Evolutionary conservation across 2,797 vertebrate species (phyloP).

Genomic region (Gymnothorax javanicus): DNA sequence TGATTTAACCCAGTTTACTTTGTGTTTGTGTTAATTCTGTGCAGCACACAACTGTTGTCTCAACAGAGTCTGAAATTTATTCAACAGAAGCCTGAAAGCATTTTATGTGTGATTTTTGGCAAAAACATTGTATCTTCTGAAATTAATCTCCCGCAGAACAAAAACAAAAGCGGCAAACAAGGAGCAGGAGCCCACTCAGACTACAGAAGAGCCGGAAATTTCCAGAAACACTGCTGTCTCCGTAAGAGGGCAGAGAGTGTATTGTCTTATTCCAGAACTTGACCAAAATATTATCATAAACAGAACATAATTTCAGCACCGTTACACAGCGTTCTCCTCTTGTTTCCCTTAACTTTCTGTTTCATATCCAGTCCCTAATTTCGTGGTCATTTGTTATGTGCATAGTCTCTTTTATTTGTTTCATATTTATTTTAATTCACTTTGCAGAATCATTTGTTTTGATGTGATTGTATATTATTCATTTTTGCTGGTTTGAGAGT

Average conservation of each 20-base stretch:
- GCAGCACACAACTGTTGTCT: background rate
- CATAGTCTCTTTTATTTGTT: background rate
- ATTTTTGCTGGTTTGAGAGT: background rate
- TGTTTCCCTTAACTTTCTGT: conserved; percentile 25
- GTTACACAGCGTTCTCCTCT: background rate
- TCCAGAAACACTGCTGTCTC: background rate
- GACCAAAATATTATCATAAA: conserved; percentile 8
- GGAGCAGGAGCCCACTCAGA: conserved; percentile 8
- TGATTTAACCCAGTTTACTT: background rate
- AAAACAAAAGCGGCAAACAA: conserved; percentile 20
- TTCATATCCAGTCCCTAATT: conserved; percentile 29
- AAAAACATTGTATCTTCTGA: background rate
- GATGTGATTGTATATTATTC: conserved; percentile 10
- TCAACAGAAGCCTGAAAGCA: conserved; percentile 21
- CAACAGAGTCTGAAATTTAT: conserved; percentile 26
- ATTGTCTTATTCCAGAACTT: conserved; percentile 27
- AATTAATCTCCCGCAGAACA: conserved; percentile 19
- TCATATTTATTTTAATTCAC: conserved; percentile 33
- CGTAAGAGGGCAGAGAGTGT: conserved; percentile 11
- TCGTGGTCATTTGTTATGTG: conserved; percentile 24
- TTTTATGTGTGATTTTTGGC: conserved; percentile 24
- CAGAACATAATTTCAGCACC: conserved; percentile 10
- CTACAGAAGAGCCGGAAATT: conserved; percentile 4
- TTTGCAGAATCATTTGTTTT: conserved; percentile 27
- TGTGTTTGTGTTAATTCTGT: background rate